phyloP scores from a whole-genome alignment of 1,140 invertebrate species.

The Aphidius ervi region DNA sequence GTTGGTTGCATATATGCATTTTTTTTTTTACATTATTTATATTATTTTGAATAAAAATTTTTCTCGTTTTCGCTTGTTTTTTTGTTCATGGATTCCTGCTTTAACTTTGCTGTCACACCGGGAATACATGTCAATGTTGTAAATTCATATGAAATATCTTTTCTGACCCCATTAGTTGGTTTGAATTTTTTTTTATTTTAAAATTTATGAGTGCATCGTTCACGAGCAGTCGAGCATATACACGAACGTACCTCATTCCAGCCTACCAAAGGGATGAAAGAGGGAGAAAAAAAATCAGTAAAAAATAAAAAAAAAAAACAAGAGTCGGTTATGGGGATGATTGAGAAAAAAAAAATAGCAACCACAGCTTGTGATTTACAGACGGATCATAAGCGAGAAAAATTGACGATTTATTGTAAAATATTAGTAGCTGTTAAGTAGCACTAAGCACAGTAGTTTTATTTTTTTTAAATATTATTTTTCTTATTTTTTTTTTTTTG shows the following conservation, averaged over 20 bases:
- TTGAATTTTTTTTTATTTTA: conserved; percentile 34
- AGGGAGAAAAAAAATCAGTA: not conserved
- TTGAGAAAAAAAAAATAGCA: conserved; percentile 7
- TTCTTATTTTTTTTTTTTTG: conserved; percentile 17
- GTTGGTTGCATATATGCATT: too few relatives aligned
- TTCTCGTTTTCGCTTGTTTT: not conserved
- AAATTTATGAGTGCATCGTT: conserved; percentile 39
- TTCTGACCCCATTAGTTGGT: not conserved
- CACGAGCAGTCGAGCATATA: conserved; percentile 22
- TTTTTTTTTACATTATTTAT: not conserved
- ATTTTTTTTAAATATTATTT: not conserved
- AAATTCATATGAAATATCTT: too few relatives aligned
- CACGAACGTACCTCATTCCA: conserved; percentile 19
- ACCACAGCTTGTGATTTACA: conserved; percentile 39
- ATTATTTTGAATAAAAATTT: conserved; percentile 2
- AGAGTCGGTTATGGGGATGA: not conserved
- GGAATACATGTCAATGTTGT: too few relatives aligned
- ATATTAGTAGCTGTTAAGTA: conserved; percentile 42
- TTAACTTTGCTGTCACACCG: too few relatives aligned
- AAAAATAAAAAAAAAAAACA: too few relatives aligned
- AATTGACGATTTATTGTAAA: conserved; percentile 46
- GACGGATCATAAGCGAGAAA: conserved; percentile 45
- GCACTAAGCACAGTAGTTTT: conserved; percentile 23
- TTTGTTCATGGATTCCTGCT: conserved; percentile 28
- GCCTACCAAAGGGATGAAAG: not conserved